A percentile compares a stretch with the other conserved stretches of the same genome.
Conservation (phyloP, 2,113 vertebrate genomes). For the Rhynchopsitta pachyrhyncha region DNA sequence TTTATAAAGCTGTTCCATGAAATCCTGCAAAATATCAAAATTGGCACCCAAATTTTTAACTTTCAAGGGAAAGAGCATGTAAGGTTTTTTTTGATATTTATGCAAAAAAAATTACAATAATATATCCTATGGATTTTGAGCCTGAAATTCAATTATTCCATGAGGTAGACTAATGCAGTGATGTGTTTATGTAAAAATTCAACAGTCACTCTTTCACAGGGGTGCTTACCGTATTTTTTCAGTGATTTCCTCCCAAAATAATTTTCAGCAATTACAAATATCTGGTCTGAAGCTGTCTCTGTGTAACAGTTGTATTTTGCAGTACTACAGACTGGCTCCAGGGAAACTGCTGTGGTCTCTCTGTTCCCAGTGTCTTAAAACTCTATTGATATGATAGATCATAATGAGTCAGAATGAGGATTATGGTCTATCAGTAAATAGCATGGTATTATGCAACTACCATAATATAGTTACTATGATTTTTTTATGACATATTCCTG, state of each 20-base stretch:
- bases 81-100: neutral
- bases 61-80: neutral
- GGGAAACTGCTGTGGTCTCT: slow-evolving; percentile 25
- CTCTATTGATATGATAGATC: slow-evolving; percentile 7
- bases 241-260: neutral
- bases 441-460: neutral
- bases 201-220: neutral
- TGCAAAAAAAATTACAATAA: neutral
- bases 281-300: neutral
- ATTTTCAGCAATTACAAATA: neutral
- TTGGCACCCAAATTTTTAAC: neutral
- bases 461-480: neutral
- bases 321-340: slow-evolving; percentile 24
- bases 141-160: neutral
- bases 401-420: slow-evolving; percentile 35
- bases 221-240: neutral
- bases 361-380: neutral
- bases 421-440: slow-evolving; percentile 51
- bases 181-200: neutral
- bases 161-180: neutral
- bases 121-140: neutral
- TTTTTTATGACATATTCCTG: slow-evolving; percentile 27
- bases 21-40: neutral
- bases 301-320: neutral
- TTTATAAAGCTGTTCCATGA: neutral